A percentile compares a stretch with the other conserved stretches of the same genome.
These are phyloP conservation scores for Conistra vaccinii DNA, from an alignment of 2,888 invertebrate genomes.

Conservation along the genomic window DNA sequence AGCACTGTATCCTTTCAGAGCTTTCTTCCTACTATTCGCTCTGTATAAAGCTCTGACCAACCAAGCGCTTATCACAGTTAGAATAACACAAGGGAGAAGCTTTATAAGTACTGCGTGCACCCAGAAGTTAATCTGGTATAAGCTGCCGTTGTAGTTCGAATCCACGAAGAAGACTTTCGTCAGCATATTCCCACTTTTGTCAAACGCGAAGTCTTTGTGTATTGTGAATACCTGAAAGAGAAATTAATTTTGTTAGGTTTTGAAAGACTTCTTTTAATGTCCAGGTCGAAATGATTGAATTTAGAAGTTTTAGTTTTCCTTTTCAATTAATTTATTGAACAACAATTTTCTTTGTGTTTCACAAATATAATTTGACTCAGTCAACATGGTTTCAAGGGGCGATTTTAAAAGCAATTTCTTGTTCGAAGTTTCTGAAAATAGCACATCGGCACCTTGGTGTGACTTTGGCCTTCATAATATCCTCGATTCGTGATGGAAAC, in stretches of 20 bases:
- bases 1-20: conserved; percentile 88
- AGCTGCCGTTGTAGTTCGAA: conserved; percentile 90
- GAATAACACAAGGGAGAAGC: conserved; percentile 94
- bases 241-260: conserved; percentile 38
- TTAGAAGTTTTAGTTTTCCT: neutral
- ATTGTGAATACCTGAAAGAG: conserved; percentile 86
- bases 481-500: conserved; percentile 29
- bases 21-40: conserved; percentile 92
- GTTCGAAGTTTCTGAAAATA: conserved; percentile 10
- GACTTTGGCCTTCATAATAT: neutral
- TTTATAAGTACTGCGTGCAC: conserved; percentile 95
- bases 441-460: neutral
- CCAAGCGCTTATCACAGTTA: conserved; percentile 94
- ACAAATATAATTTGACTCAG: conserved; percentile 1
- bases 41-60: conserved; percentile 93
- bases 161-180: conserved; percentile 88
- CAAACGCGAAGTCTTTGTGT: conserved; percentile 79
- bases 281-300: neutral
- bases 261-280: neutral
- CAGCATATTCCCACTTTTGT: conserved; percentile 78
- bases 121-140: conserved; percentile 95
- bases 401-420: conserved; percentile 30
- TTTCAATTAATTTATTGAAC: conserved; percentile 4
- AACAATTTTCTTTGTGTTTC: conserved; percentile 14
- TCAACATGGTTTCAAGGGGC: neutral